Evolutionary conservation across 2,888 invertebrate species (phyloP).

Genomic region (Diachrysia chrysitis): DNA sequence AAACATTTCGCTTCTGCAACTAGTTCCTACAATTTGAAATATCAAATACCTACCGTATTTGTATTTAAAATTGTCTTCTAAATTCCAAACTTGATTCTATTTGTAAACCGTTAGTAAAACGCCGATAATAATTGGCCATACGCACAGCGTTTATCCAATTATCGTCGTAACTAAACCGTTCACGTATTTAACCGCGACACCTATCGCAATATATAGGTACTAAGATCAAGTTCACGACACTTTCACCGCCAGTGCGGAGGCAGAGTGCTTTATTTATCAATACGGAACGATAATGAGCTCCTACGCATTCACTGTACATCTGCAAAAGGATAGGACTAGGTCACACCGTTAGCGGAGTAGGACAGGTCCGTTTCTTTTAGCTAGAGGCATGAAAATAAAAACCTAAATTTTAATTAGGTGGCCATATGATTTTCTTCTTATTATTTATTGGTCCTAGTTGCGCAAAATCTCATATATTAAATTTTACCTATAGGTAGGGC

Average conservation of each 20-base stretch:
- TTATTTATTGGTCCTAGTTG: too few species aligned
- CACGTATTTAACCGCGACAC: slow-evolving; percentile 20
- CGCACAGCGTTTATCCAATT: neutral
- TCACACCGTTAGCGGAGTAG: slow-evolving; percentile 31
- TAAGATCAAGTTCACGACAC: slow-evolving; percentile 66
- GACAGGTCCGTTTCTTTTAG: neutral
- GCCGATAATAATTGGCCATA: neutral
- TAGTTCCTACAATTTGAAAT: too few species aligned
- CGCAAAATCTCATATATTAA: too few species aligned
- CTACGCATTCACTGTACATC: slow-evolving; percentile 59
- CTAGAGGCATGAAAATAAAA: neutral
- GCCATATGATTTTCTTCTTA: too few species aligned
- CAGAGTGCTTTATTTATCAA: slow-evolving; percentile 61
- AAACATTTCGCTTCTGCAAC: too few species aligned
- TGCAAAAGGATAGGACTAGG: slow-evolving; percentile 38
- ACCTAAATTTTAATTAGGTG: too few species aligned
- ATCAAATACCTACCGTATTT: too few species aligned
- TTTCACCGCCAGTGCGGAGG: slow-evolving; percentile 62
- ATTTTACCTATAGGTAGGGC: too few species aligned
- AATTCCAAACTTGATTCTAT: neutral
- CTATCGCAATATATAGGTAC: slow-evolving; percentile 16
- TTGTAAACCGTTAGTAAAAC: neutral
- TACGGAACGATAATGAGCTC: slow-evolving; percentile 50
- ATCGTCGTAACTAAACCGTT: slow-evolving; percentile 8
- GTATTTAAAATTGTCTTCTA: neutral